Evolutionary conservation across 2,113 vertebrate species (phyloP).

Genomic region (Cynoglossus semilaevis): DNA sequence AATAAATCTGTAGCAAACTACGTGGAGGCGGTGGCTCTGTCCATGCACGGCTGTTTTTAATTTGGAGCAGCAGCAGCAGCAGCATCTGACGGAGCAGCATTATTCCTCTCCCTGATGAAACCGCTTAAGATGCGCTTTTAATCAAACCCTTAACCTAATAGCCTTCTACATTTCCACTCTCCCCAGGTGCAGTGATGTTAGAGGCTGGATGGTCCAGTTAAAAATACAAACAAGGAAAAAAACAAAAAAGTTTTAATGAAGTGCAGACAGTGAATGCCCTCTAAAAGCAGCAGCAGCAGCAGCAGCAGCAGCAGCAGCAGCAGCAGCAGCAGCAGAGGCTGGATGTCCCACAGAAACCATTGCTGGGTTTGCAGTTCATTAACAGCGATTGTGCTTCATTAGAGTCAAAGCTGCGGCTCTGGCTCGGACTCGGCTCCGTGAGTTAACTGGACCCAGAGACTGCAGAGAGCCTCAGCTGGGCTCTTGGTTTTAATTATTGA

Average conservation of each 20-base stretch:
- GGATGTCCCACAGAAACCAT: slow-evolving; percentile 41
- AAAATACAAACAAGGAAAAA: slow-evolving; percentile 33
- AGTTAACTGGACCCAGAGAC: not conserved
- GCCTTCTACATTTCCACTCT: slow-evolving; percentile 48
- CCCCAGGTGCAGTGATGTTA: slow-evolving; percentile 64
- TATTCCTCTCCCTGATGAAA: slow-evolving; percentile 55
- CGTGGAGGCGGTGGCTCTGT: slow-evolving; percentile 21
- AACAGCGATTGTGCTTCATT: slow-evolving; percentile 30
- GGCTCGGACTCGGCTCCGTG: slow-evolving; percentile 9
- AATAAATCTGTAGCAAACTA: slow-evolving; percentile 46
- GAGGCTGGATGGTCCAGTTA: slow-evolving; percentile 51
- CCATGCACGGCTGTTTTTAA: slow-evolving; percentile 31
- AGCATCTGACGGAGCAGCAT: slow-evolving; percentile 44
- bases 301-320: slow-evolving; percentile 37
- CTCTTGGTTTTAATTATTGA: no score
- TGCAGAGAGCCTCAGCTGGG: not conserved
- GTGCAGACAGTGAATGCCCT: slow-evolving; percentile 51
- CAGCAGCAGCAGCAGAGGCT: slow-evolving; percentile 24
- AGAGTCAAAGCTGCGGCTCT: slow-evolving; percentile 8
- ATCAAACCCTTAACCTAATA: slow-evolving; percentile 71
- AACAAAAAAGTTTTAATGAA: slow-evolving; percentile 64
- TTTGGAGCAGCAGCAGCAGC: slow-evolving; percentile 43
- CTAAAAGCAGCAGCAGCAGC: slow-evolving; percentile 33
- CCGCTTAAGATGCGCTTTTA: slow-evolving; percentile 65
- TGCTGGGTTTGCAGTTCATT: slow-evolving; percentile 41